Evolutionary conservation across 1,140 invertebrate genomes (phyloP), one percentile per base, ranked within the genome.

Genomic region (Myzus persicae): DNA sequence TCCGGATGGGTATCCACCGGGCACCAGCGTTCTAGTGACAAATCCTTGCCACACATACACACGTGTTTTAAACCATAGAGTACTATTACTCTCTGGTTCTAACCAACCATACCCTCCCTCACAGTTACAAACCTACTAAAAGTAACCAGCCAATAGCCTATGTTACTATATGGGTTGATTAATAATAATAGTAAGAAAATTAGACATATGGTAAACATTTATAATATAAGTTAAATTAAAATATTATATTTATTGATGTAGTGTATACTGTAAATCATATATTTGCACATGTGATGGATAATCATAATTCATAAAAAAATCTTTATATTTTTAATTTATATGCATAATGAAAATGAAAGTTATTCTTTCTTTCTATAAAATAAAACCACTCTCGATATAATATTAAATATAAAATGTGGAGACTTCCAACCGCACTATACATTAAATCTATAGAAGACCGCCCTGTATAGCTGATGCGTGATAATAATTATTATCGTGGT

Each of bases 401-500:
- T 76, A 76, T 36, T 76, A 76, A 76, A n/a, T 18, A 76, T 76
- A 76, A 36, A 76, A 76, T 76, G 14, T 24, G 4, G 59, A 76
- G 59, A 76, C 59, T 76, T 76, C 59, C 59, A 76, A 76, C 59
- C 11, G 59, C 59, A 76, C 59, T 76, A 76, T 31, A 76, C 59
- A 76, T 76, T n/a, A 76, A 76, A 76, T 76, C 31, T n/a, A 76
- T 18, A 76, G 31, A 76, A 76, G 59, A 76, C 59, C 59, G 59
- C n/a, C 54, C 59, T 67, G 31, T 67, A n/a, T 36, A n/a, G 59
- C 59, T n/a, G 14, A n/a, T 76, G 59, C 59, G 14, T 76, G 31
- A n/a, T 76, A 76, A 76, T 76, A 36, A 76, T 76, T 76, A 76
- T 76, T 76, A 76, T 76, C 59, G 59, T 76, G 59, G 59, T 76